Evolutionary conservation across 2,888 invertebrate species (phyloP), one percentile per base, ranked within the genome.

Genomic region (Nyleta sp.): DNA sequence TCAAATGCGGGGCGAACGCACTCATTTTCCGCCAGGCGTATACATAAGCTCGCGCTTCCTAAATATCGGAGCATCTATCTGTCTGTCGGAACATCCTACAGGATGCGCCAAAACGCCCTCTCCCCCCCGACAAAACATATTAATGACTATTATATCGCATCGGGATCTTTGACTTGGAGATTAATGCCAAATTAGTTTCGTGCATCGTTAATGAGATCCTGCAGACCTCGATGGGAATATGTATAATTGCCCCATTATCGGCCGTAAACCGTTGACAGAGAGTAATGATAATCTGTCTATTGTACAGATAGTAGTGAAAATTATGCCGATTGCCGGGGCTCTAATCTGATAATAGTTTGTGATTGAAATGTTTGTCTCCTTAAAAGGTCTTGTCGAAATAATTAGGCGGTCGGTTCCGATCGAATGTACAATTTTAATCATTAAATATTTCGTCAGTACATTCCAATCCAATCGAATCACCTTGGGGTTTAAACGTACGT

Each of bases 161-260:
- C 24, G n/a, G 7, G 46, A 52, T 71, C 70, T 71, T 64, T 53
- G 65, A 55, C 57, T 65, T 57, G 20, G 53, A 71, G 64, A 76
- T 76, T 71, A 65, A 70, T 65, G 59, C 24, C 52, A 59, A 71
- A 59, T 64, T 71, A 64, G 70, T 68, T 60, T 62, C 55, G 68
- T 55, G 55, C 74, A 67, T 75, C 35, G 65, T 59, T 73, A 73
- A 73, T 73, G 59, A 59, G 73, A 59, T 65, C 50, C 57, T 22
- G 24, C 44, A 57, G 38, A 59, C 68, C 50, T 48, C n/a, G 33
- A 17, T 40, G 46, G 48, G 31, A 38, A 18, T 48, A 68, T 48
- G 48, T 53, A 68, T 75, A 68, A 75, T 75, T 75, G 65, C 33
- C 68, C 60, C 48, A 75, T 75, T 75, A 68, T 68, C 68, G 55